Evolutionary conservation across 2,797 vertebrate genomes (phyloP).

Genomic region (Neostethus bicornis): DNA sequence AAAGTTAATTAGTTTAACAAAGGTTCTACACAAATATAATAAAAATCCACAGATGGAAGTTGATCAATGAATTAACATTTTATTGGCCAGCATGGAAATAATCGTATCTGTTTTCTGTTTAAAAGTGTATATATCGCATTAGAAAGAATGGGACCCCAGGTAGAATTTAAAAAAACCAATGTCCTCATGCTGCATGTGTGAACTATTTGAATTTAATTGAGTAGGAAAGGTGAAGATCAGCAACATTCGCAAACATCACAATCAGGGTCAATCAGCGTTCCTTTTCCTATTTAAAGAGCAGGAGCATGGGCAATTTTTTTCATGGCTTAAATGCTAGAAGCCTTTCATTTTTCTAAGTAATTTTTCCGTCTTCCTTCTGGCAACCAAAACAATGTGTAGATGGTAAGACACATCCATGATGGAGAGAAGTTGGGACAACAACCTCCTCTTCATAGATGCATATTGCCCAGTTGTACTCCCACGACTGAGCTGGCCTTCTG

Average conservation of each 20-base stretch:
- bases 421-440: not conserved
- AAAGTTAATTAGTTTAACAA: not conserved
- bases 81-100: too few species aligned
- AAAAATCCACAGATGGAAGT: not conserved
- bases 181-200: not conserved
- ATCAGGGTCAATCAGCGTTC: conserved; percentile 1
- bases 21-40: not conserved
- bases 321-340: conserved; percentile 6
- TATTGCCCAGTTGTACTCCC: not conserved
- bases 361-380: not conserved
- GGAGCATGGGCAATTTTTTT: conserved; percentile 18
- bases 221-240: too few species aligned
- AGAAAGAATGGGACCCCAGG: not conserved
- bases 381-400: not conserved
- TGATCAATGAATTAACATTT: not conserved
- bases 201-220: not conserved
- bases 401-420: not conserved
- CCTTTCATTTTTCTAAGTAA: not conserved
- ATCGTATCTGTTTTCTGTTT: too few species aligned
- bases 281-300: conserved; percentile 16
- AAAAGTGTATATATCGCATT: too few species aligned
- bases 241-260: not conserved
- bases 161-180: not conserved
- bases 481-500: not conserved
- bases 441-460: not conserved